Conservation (phyloP, 2,888 invertebrate species). For the Argyra leucocephala region DNA sequence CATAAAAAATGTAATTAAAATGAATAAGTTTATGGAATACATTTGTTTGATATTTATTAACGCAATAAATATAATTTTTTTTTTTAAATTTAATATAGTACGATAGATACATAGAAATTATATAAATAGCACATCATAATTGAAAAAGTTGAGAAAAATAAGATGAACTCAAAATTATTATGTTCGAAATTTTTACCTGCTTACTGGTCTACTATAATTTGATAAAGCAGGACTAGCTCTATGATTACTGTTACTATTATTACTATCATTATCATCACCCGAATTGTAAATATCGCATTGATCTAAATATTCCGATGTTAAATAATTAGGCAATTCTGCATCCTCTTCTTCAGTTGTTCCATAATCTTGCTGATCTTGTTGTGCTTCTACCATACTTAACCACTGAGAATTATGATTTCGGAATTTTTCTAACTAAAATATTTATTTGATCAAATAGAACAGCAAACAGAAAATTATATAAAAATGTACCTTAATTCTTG, state of each 20-base stretch:
- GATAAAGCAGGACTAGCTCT: slow-evolving; percentile 39
- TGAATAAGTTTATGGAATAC: neutral
- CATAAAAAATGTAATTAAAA: neutral
- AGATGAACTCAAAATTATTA: neutral
- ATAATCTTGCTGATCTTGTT: slow-evolving; percentile 46
- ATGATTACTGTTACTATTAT: slow-evolving; percentile 33
- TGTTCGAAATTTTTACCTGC: slow-evolving; percentile 43
- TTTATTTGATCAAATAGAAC: neutral
- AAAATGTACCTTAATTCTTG: slow-evolving; percentile 62
- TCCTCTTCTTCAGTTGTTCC: slow-evolving; percentile 47
- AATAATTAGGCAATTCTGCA: slow-evolving; percentile 62
- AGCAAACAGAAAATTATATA: neutral
- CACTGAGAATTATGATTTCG: slow-evolving; percentile 98
- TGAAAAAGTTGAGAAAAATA: neutral
- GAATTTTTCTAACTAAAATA: slow-evolving; percentile 69
- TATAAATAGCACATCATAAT: neutral
- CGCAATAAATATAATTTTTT: no score
- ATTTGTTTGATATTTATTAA: no score
- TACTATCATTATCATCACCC: slow-evolving; percentile 39
- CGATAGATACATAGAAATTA: neutral
- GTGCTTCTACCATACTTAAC: slow-evolving; percentile 88
- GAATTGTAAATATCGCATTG: slow-evolving; percentile 49
- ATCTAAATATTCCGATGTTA: slow-evolving; percentile 62
- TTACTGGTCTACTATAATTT: slow-evolving; percentile 46
- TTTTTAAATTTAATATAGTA: neutral